These are phyloP conservation scores for Anser cygnoides DNA, from an alignment of 2,113 vertebrate genomes.

Conservation along the genomic window DNA sequence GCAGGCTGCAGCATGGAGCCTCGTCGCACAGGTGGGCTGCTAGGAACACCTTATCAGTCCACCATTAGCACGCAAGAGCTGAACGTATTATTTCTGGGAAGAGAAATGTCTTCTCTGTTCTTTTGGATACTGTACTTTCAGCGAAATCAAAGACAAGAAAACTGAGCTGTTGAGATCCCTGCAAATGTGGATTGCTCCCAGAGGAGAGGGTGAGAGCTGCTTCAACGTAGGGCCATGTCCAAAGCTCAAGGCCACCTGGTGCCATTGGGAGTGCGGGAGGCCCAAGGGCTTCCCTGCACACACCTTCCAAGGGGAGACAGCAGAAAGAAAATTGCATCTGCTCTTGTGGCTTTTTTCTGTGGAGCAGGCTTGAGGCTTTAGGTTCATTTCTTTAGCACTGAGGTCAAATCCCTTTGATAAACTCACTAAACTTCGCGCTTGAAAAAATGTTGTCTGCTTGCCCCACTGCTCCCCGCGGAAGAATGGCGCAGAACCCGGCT, in stretches of 20 bases:
- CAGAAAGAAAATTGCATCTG: not conserved
- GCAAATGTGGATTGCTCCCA: constrained; percentile 11
- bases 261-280: not conserved
- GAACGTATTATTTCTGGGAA: not conserved
- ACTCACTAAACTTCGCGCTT: not conserved
- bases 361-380: not conserved
- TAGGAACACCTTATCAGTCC: not conserved
- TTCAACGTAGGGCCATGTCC: not conserved
- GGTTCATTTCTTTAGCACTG: not conserved
- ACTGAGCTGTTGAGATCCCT: not conserved
- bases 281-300: not conserved
- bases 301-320: not conserved
- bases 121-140: not conserved
- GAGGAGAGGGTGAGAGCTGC: not conserved
- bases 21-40: not conserved
- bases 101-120: rapidly evolving
- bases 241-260: not conserved
- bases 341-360: not conserved
- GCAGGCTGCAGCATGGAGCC: rapidly evolving
- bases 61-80: not conserved
- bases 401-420: not conserved
- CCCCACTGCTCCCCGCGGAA: rapidly evolving
- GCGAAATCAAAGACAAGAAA: constrained; percentile 17
- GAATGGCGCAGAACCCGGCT: not conserved
- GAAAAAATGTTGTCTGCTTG: not conserved